Percentiles rank a stretch among this genome's conserved stretches.
Evolutionary conservation across 1,140 invertebrate genomes (phyloP).

Genomic region (Drosophila eugracilis): DNA sequence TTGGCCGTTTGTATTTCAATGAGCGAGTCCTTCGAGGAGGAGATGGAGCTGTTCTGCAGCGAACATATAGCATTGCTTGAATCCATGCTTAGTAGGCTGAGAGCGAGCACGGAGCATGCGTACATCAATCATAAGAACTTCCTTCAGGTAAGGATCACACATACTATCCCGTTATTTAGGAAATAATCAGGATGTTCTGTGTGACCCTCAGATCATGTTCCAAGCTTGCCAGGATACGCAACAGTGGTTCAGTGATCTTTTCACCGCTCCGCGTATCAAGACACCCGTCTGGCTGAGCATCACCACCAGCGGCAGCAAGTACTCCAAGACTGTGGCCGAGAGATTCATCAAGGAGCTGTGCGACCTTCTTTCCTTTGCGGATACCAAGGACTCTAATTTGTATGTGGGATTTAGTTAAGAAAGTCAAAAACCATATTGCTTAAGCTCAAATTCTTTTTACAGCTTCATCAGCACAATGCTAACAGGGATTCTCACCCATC

Average conservation of each 20-base stretch:
- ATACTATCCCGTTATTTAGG: background rate
- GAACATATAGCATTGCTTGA: constrained; percentile 93
- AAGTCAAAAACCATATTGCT: background rate
- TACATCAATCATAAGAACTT: constrained; percentile 84
- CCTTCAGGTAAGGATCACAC: constrained; percentile 52
- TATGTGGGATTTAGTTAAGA: constrained; percentile 86
- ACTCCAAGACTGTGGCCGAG: constrained; percentile 85
- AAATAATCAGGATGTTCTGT: background rate
- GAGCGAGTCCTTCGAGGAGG: constrained; percentile 85
- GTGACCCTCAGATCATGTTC: constrained; percentile 84
- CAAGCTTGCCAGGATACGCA: constrained; percentile 86
- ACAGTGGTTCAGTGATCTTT: constrained; percentile 88
- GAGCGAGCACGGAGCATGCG: constrained; percentile 87
- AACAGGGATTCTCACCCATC: constrained; percentile 94
- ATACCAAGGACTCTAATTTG: constrained; percentile 93
- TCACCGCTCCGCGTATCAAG: constrained; percentile 88
- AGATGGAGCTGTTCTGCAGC: constrained; percentile 89
- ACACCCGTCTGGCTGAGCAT: constrained; percentile 90
- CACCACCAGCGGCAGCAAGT: constrained; percentile 85
- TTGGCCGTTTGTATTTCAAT: constrained; percentile 85
- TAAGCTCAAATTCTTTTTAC: constrained; percentile 72
- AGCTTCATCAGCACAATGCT: constrained; percentile 96
- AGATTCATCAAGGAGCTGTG: constrained; percentile 87
- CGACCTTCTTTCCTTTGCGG: constrained; percentile 87
- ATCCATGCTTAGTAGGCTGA: constrained; percentile 90